Evolutionary conservation across 2,888 invertebrate species (phyloP), one percentile per base, ranked within the genome.

Genomic region (Morpho deidamia): DNA sequence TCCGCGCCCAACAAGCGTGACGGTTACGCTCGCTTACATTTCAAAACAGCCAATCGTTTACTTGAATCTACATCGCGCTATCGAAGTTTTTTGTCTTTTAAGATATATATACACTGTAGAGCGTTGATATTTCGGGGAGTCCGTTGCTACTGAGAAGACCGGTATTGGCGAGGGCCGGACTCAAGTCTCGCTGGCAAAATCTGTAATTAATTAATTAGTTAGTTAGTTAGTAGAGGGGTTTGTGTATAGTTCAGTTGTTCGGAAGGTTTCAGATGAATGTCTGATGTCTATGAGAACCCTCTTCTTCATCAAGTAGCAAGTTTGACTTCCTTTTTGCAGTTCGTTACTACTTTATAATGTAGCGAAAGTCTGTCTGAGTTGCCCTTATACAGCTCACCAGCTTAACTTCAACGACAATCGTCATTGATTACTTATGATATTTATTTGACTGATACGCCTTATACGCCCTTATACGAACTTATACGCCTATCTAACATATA

Each of bases 121-220:
- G 11, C 0, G 0, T 3, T 1, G 0, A 0, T 1, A 2, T 1
- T 1, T 55, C 64, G 79, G 85, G 84, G 80, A 83, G 86, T 86
- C 84, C 86, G 83, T 86, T 86, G 85, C 60, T 83, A 79, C 78
- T 78, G 75, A 70, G 86, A 86, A 86, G 85, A 83, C 83, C 81
- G 85, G 84, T 76, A 68, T 63, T 83, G 64, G 85, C 83, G 84
- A 86, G 83, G 71, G 79, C 83, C 86, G 83, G 86, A 81, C 84
- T 76, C 75, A 84, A 83, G 67, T 64, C 85, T 86, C 84, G 86
- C 84, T 83, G 55, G 58, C 65, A 59, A 71, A 61, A 64, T 71
- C 72, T 69, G 71, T 70, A 72, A 70, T 69, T 74, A 71, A 69
- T 71, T 74, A 74, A 76, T 78, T 76, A 65, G 69, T 69, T 72